These are phyloP conservation scores for Shinisaurus crocodilurus DNA, from an alignment of 2,113 vertebrate genomes.

Conservation along the genomic window DNA sequence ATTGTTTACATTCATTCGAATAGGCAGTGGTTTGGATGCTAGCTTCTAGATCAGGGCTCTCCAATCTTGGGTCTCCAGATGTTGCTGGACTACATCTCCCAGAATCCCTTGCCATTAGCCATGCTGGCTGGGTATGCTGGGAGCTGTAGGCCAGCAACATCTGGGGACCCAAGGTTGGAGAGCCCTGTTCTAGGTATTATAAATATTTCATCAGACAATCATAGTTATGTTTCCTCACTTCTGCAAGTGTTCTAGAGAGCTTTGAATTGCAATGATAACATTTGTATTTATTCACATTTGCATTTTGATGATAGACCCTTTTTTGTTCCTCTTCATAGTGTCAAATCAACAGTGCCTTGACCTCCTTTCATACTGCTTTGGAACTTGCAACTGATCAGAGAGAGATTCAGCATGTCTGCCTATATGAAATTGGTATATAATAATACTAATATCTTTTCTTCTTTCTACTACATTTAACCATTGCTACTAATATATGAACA, in stretches of 20 bases:
- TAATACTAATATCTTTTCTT: not conserved
- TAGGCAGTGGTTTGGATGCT: not conserved
- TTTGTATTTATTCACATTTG: not conserved
- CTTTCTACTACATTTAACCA: not conserved
- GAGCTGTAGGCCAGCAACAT: too few relatives aligned
- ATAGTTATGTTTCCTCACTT: not conserved
- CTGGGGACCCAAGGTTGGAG: too few relatives aligned
- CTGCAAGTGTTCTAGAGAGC: not conserved
- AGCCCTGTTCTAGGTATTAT: not conserved
- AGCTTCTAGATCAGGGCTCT: too few relatives aligned
- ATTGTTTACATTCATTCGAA: not conserved
- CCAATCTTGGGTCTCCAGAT: too few relatives aligned
- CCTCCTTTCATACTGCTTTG: constrained; percentile 95
- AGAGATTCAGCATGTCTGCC: constrained; percentile 97
- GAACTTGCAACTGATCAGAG: constrained; percentile 96
- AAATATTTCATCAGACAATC: not conserved
- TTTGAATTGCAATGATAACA: not conserved
- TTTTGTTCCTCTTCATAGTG: constrained; percentile 79
- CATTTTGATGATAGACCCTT: not conserved
- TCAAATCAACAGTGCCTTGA: constrained; percentile 98
- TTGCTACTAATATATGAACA: not conserved
- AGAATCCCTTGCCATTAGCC: too few relatives aligned
- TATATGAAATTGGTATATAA: constrained; percentile 94
- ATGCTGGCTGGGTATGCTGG: too few relatives aligned
- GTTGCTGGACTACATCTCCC: too few relatives aligned